Base-by-base conservation (phyloP, 2,113 vertebrate species). In the Lates calcarifer region DNA sequence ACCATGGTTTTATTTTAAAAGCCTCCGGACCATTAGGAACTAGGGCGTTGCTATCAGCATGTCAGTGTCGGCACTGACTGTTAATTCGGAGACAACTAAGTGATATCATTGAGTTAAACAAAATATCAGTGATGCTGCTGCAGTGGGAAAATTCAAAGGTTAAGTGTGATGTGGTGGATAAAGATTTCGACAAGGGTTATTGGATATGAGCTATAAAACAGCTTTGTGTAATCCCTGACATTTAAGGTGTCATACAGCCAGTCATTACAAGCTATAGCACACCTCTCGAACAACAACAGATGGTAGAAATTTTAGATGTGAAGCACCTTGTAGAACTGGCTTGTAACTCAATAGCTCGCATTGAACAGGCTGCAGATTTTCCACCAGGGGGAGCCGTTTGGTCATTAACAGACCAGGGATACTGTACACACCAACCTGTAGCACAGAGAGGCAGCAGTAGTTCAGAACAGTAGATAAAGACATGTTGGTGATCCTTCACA, bases 81-180 rank as follows among this genome's bases (percentile, higher is more conserved):
- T 87, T 80, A 67, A 51, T 60, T 79, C 45, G 13, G 53, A 74
- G 64, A 75, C 57, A 72, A 64, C 76, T 24, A 73, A n/a, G n/a
- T n/a, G n/a, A 85, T 86, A 90, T 88, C 74, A 86, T 81, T 87
- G 49, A 56, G 67, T 89, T 81, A 20, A 88, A 60, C 85, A 58
- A 73, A 69, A 87, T 89, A 89, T 88, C 82, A 74, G 66, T 71
- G 41, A 53, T 81, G 73, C 74, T 87, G 83, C 89, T 84, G 88
- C 70, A 74, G 66, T 63, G 85, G 85, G 77, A 47, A 75, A 15
- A 72, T 66, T 84, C 51, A 76, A 86, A 87, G 77, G 69, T 73
- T 31, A 39, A 49, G 56, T 74, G 72, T 79, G 67, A 74, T 62
- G 63, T 49, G 67, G 37, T 31, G 64, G 49, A 18, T 43, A 9